Conservation (phyloP, 2,797 vertebrate genomes). For the Danio kyathit region DNA sequence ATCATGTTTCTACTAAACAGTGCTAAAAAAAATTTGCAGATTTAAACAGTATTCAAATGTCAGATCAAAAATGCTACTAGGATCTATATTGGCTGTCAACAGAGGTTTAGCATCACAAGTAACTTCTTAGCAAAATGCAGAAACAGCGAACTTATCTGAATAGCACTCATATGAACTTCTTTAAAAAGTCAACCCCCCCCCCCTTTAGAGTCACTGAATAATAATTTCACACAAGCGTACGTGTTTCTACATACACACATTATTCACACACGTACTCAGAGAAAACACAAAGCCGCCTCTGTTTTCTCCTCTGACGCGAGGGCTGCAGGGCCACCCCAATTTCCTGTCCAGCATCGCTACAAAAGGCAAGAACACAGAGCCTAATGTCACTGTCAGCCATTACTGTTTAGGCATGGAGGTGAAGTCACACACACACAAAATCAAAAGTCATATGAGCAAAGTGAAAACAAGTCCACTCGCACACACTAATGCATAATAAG, state of each 20-base stretch:
- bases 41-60: not conserved
- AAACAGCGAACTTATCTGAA: not conserved
- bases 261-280: constrained; percentile 40
- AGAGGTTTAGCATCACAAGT: not conserved
- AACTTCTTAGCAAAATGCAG: not conserved
- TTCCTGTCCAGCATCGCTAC: constrained; percentile 77
- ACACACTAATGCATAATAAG: constrained; percentile 60
- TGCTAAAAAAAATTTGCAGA: not conserved
- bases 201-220: not conserved
- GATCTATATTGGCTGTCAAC: not conserved
- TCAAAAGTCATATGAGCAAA: constrained; percentile 55
- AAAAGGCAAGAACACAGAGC: constrained; percentile 77
- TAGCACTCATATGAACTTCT: not conserved
- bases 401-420: constrained; percentile 66
- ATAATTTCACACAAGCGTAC: constrained; percentile 28
- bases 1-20: not conserved
- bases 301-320: constrained; percentile 76
- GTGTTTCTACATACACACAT: constrained; percentile 35
- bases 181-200: not conserved
- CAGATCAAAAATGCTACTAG: not conserved
- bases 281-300: constrained; percentile 81
- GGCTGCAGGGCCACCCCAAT: constrained; percentile 71
- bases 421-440: constrained; percentile 60
- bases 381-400: constrained; percentile 70
- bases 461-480: constrained; percentile 50